Evolutionary conservation across 2,113 vertebrate genomes (phyloP).

Genomic region (Hippolais icterina): DNA sequence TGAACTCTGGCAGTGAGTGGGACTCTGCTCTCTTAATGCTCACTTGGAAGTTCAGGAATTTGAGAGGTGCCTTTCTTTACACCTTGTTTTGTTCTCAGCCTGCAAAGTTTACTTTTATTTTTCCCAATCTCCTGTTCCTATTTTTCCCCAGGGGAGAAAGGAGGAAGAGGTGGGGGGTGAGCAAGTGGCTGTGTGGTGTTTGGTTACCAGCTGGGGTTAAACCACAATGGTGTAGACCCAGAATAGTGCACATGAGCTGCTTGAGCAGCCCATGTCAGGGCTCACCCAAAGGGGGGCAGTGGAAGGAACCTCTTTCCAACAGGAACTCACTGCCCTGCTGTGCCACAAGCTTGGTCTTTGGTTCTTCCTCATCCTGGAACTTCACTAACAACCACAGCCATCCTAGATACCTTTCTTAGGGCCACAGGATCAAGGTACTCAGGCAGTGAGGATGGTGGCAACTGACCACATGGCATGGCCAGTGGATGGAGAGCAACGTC

Average conservation of each 20-base stretch:
- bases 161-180: not conserved
- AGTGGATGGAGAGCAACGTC: not conserved
- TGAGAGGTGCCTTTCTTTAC: not conserved
- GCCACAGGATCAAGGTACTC: not conserved
- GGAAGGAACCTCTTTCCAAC: not conserved
- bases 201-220: not conserved
- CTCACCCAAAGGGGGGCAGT: not conserved
- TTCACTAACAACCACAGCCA: not conserved
- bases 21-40: not conserved
- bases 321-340: not conserved
- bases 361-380: not conserved
- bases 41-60: not conserved
- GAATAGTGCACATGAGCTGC: not conserved
- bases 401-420: not conserved
- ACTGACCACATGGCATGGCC: rapidly evolving
- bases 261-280: not conserved
- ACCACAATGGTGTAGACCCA: not conserved
- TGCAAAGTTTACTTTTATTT: not conserved
- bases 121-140: not conserved
- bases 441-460: not conserved
- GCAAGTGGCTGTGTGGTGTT: not conserved
- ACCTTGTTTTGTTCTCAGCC: not conserved
- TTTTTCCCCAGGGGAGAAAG: not conserved
- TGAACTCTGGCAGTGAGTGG: not conserved
- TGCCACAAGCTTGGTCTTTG: not conserved